Percentiles rank a stretch among this genome's conserved stretches.
Evolutionary conservation across 2,888 invertebrate species (phyloP).

Genomic region (Tridacna gigas): DNA sequence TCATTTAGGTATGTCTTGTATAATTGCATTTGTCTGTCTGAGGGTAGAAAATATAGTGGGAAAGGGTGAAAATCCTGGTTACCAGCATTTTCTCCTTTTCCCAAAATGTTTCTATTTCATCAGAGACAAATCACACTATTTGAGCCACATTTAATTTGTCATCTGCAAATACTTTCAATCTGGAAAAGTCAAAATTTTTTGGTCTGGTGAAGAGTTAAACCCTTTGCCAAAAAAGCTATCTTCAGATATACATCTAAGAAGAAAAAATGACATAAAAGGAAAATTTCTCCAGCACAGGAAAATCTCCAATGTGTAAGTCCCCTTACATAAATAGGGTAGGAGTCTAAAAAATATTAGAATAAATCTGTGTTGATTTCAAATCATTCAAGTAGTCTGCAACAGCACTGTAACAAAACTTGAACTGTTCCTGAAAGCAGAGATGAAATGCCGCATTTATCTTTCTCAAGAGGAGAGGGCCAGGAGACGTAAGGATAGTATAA

Average conservation of each 20-base stretch:
- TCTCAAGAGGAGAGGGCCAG: too few relatives aligned
- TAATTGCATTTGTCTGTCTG: too few relatives aligned
- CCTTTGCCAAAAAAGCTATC: neutral
- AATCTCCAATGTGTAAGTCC: neutral
- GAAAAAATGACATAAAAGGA: too few relatives aligned
- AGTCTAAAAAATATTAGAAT: constrained; percentile 54
- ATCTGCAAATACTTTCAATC: neutral
- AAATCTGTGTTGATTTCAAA: constrained; percentile 56
- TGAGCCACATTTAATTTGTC: neutral
- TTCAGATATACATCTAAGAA: too few relatives aligned
- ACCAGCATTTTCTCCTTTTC: too few relatives aligned
- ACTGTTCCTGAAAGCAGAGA: constrained; percentile 62
- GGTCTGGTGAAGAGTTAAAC: neutral
- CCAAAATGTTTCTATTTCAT: neutral
- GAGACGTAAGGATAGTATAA: too few relatives aligned
- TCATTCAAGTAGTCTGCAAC: constrained; percentile 54
- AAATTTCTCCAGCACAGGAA: neutral
- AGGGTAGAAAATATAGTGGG: too few relatives aligned
- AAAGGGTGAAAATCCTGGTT: too few relatives aligned
- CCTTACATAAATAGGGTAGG: neutral
- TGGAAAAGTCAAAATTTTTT: neutral
- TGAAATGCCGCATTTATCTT: too few relatives aligned
- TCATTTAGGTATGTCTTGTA: too few relatives aligned
- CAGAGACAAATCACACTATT: too few relatives aligned
- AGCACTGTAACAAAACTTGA: constrained; percentile 57